Conservation (phyloP, 2,888 invertebrate species). For the Lucinisca nassula region DNA sequence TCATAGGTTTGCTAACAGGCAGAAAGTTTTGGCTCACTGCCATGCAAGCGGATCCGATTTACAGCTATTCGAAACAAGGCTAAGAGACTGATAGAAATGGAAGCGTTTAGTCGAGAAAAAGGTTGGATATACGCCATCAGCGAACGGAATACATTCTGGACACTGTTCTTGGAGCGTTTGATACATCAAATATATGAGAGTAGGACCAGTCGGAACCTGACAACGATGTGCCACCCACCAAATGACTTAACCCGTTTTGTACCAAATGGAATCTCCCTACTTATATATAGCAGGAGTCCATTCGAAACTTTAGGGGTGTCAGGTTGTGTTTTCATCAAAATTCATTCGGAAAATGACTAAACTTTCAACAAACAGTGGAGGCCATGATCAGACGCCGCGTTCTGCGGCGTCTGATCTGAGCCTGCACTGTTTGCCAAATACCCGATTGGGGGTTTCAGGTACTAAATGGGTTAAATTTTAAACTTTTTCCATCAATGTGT, state of each 20-base stretch:
- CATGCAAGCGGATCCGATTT: constrained; percentile 8
- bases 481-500: neutral
- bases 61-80: constrained; percentile 4
- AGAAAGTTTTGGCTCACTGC: constrained; percentile 12
- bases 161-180: constrained; percentile 10
- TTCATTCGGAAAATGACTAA: no score
- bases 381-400: no score
- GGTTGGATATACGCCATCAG: constrained; percentile 15
- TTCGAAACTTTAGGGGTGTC: no score
- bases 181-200: neutral
- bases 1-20: neutral
- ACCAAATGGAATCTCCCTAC: no score
- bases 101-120: constrained; percentile 7
- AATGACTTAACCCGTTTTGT: no score
- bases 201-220: neutral
- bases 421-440: no score
- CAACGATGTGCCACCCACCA: neutral
- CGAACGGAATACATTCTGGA: neutral
- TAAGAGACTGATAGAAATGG: neutral
- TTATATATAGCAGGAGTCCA: no score
- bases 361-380: no score
- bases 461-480: no score
- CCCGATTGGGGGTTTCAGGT: no score
- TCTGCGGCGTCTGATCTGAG: no score
- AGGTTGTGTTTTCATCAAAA: no score